Percentiles rank a stretch among this genome's conserved stretches.
Evolutionary conservation across 1,140 invertebrate species (phyloP).

Genomic region (Monomorium pharaonis): DNA sequence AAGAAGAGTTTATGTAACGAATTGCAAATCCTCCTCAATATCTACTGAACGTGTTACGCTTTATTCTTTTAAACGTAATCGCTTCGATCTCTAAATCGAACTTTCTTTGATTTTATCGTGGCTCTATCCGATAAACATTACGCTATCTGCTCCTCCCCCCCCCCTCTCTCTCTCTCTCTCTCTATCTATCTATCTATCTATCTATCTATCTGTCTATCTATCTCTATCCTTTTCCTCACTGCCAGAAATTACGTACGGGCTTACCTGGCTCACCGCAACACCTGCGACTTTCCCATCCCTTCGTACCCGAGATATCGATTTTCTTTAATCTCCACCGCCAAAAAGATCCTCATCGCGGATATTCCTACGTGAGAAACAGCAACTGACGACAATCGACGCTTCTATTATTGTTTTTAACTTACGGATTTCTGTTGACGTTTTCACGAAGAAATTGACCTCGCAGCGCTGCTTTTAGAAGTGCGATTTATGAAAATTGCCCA

Average conservation of each 20-base stretch:
- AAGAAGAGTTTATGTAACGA: background rate
- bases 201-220: background rate
- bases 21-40: background rate
- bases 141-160: background rate
- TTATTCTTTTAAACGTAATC: background rate
- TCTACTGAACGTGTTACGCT: too few species aligned
- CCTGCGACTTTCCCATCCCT: slow-evolving; percentile 63
- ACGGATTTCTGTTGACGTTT: background rate
- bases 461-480: background rate
- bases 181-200: background rate
- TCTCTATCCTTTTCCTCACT: slow-evolving; percentile 33
- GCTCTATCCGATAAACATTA: slow-evolving; percentile 47
- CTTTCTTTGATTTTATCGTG: slow-evolving; percentile 46
- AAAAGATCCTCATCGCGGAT: slow-evolving; percentile 60
- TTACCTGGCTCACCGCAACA: slow-evolving; percentile 53
- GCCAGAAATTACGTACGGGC: slow-evolving; percentile 66
- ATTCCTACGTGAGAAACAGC: slow-evolving; percentile 52
- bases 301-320: slow-evolving; percentile 59
- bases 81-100: slow-evolving; percentile 1
- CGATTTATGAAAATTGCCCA: background rate
- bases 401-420: slow-evolving; percentile 54
- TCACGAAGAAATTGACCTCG: background rate
- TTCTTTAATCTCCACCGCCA: slow-evolving; percentile 65
- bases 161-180: background rate
- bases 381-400: slow-evolving; percentile 45